A percentile compares a stretch with the other conserved stretches of the same genome.
These are phyloP conservation scores for Myotis myotis DNA, from an alignment of 2,797 vertebrate genomes.

Conservation along the genomic window DNA sequence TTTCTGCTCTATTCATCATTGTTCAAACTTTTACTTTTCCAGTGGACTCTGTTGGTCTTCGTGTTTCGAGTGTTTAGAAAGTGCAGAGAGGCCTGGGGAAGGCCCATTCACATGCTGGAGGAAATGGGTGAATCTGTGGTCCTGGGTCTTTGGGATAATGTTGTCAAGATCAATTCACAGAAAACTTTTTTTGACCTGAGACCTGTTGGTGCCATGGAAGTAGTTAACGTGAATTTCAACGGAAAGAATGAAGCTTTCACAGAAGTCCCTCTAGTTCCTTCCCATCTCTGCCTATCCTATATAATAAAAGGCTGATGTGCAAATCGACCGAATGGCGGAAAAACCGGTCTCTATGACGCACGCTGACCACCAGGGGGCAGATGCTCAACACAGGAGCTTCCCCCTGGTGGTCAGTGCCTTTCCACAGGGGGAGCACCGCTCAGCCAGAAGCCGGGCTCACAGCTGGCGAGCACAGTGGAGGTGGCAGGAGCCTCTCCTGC, in stretches of 20 bases:
- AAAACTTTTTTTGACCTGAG: neutral
- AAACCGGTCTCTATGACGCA: too few species aligned
- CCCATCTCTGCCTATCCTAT: neutral
- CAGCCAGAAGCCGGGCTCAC: too few species aligned
- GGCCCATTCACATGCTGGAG: neutral
- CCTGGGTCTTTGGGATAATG: neutral
- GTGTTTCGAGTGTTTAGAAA: conserved; percentile 27
- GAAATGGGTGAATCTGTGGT: neutral
- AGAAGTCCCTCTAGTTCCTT: neutral
- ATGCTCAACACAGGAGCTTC: too few species aligned
- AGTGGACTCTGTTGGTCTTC: neutral
- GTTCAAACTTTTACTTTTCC: conserved; percentile 15
- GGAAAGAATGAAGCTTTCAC: neutral
- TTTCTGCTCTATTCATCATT: conserved; percentile 36
- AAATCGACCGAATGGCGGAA: too few species aligned
- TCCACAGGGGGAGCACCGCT: too few species aligned
- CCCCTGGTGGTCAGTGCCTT: too few species aligned
- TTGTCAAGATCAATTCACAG: neutral
- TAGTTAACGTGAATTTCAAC: neutral
- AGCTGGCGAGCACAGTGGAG: too few species aligned
- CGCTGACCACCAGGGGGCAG: too few species aligned
- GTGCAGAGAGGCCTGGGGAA: neutral
- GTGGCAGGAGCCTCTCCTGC: too few species aligned
- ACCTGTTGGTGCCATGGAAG: neutral
- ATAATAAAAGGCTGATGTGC: too few species aligned